Evolutionary conservation across 1,140 invertebrate species (phyloP), one percentile per base, ranked within the genome.

Genomic region (Thaumatotibia leucotreta): DNA sequence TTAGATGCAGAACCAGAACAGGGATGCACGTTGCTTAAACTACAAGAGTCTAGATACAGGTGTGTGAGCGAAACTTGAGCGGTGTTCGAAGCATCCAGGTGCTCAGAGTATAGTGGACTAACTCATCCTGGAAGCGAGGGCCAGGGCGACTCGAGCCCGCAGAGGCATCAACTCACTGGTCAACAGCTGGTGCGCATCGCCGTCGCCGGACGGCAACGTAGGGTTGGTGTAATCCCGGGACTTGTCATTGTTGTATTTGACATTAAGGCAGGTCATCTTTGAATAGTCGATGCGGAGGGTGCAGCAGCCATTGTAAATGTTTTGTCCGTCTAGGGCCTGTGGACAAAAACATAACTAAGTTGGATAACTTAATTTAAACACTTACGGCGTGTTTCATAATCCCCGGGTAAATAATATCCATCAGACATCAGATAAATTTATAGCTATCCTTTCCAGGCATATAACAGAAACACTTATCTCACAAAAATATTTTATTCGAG

Each of bases 211-310:
- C 0, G 98, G 98, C 81, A 99, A 93, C 80, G 95, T 96, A 23
- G 98, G 98, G 91, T 99, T 99, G 70, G 98, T 99, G 92, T 98
- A 99, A 91, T 99, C 99, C 54, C 99, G 93, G 62, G 97, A 98
- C 92, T 99, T 99, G 93, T 99, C 99, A 92, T 99, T 99, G 93
- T 99, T 99, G 93, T 98, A 99, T 89, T 99, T 99, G 32, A 99
- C 98, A 92, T 99, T 99, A 69, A 99, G 93, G 68, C 96, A 98
- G 68, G 96, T 96, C 93, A 99, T 95, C 92, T 99, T 99, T 74
- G 97, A 99, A 93, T 98, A 99, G 91, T 99, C 99, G 80, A 99
- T 99, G 84, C 98, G 96, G 77, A 99, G 92, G n/a, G 98, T 99
- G 93, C 98, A 99, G 93, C 98, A 99, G 50, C 97, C 98, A 91